phyloP scores from a whole-genome alignment of 2,113 vertebrate species.

The Hyperopisus bebe region DNA sequence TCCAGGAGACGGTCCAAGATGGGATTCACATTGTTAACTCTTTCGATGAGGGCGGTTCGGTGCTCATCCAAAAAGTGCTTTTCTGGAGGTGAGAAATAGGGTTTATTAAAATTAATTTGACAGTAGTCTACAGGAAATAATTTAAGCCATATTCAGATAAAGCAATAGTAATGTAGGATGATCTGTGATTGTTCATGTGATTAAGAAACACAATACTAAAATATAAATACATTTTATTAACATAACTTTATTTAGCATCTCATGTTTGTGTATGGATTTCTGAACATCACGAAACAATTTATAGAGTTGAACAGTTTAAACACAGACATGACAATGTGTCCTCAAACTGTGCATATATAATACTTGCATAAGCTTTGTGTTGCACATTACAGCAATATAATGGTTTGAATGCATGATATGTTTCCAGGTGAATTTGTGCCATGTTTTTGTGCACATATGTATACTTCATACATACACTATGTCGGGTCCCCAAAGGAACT shows the following conservation, averaged over 20 bases:
- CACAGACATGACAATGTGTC: background rate
- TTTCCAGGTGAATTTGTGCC: background rate
- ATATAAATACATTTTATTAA: background rate
- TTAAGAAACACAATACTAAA: background rate
- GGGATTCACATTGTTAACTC: background rate
- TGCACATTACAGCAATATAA: background rate
- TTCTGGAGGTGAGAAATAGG: background rate
- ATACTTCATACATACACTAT: background rate
- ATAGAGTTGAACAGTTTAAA: background rate
- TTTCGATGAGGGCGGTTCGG: background rate
- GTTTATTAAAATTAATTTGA: background rate
- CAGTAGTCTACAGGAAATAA: background rate
- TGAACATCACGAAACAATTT: background rate
- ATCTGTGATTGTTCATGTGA: background rate
- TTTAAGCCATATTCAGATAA: background rate
- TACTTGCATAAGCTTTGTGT: background rate
- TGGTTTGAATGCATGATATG: background rate
- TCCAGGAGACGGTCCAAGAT: background rate
- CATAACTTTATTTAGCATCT: background rate
- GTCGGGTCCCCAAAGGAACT: background rate
- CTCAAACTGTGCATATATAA: background rate
- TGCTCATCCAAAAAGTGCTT: background rate
- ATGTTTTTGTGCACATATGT: background rate
- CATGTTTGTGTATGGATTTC: background rate
- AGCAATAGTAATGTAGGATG: background rate